Evolutionary conservation across 2,113 vertebrate species (phyloP), one percentile per base, ranked within the genome.

Genomic region (Naja naja): DNA sequence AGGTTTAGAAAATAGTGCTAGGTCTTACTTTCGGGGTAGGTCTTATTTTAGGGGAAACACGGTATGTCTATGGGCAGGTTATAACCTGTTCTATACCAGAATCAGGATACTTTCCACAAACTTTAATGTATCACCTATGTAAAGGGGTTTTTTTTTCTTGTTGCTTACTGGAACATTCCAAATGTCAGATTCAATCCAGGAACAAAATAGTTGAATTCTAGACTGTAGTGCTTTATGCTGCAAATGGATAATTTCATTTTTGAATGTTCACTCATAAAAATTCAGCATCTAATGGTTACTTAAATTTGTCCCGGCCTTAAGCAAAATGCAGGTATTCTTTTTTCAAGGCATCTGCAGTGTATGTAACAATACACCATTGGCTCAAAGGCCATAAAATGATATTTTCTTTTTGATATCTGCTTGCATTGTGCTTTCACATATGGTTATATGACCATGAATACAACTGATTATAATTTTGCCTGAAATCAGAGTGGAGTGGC

Each of bases 81-180:
- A 85, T 49, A 93, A 53, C 43, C 47, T 92, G 74, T 89, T 94
- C 81, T 11, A 45, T n/a, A 56, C 60, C 89, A 69, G 25, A 45
- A n/a, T 39, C 30, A 86, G 20, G 69, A 34, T 85, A 45, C n/a
- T 90, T 64, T 87, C 54, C 90, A 60, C 45, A 81, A 87, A 90
- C 45, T 85, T 89, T 86, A 74, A 89, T 85, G 85, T 92, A 85
- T 86, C 43, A 60, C 20, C 52, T 20, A 12, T 58, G 92, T 58
- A 92, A 85, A 85, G 30, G 11, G 8, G 49, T 89, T 58, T 30
- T 22, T 89, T 58, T 64, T 64, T 74, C 69, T 60, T 86, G 54
- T 86, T 90, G 74, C 34, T 90, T 81, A 90, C 27, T 34, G 10
- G 11, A 85, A 14, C 54, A 60, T 93, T 60, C 74, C 43, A 49